phyloP scores from a whole-genome alignment of 2,888 invertebrate genomes.

The Disparrhopalites patrizii region DNA sequence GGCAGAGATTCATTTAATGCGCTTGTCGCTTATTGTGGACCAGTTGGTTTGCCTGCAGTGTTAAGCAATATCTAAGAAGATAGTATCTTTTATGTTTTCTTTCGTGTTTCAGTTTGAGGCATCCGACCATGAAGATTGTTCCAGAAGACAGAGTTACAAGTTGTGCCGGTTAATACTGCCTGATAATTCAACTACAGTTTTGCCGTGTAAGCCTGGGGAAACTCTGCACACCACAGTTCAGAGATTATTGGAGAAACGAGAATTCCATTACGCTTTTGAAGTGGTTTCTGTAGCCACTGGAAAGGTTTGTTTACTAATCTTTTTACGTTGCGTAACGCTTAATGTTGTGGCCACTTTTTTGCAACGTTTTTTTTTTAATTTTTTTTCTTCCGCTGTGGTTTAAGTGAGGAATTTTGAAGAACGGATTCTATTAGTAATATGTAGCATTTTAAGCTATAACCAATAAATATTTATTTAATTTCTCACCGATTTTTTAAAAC shows the following conservation, averaged over 20 bases:
- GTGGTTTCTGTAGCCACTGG: conserved; percentile 59
- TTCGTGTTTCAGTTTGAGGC: conserved; percentile 39
- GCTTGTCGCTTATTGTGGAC: neutral
- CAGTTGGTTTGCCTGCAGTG: neutral
- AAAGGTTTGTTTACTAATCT: conserved; percentile 50
- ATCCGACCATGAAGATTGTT: conserved; percentile 45
- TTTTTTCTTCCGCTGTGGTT: neutral
- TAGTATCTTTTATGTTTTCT: neutral
- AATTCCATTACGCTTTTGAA: conserved; percentile 77
- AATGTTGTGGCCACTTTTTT: too few species aligned
- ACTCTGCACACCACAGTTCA: conserved; percentile 74
- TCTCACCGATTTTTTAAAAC: too few species aligned
- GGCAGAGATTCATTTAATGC: neutral
- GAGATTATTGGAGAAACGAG: conserved; percentile 76
- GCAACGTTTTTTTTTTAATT: too few species aligned
- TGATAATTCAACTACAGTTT: conserved; percentile 88
- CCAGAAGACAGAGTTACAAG: conserved; percentile 45
- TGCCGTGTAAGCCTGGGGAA: conserved; percentile 71
- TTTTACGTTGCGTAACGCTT: neutral
- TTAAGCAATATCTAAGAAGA: neutral
- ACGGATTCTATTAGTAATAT: neutral
- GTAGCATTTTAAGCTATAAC: too few species aligned
- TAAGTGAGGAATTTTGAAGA: too few species aligned
- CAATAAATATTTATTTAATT: neutral
- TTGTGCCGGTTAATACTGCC: conserved; percentile 82